Conservation (phyloP, 1,140 invertebrate genomes). For the Drosophila lowei region DNA sequence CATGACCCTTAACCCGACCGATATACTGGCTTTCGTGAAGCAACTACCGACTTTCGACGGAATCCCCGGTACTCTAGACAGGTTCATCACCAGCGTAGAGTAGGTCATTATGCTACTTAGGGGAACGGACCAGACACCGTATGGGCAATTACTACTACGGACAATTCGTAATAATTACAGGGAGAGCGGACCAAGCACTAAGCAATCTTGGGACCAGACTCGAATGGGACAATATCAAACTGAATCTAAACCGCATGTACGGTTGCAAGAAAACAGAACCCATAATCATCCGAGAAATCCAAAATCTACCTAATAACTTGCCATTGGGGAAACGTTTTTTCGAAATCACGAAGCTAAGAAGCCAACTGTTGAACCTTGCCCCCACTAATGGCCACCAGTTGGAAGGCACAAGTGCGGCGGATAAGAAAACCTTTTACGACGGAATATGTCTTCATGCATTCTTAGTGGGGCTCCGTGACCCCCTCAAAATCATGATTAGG, state of each 20-base stretch:
- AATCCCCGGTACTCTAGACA: neutral
- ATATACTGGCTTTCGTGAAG: slow-evolving; percentile 2
- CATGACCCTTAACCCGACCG: too few species aligned
- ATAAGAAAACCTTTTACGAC: neutral
- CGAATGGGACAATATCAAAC: slow-evolving; percentile 2
- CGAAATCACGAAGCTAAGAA: neutral
- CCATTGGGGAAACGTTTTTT: neutral
- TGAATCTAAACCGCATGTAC: neutral
- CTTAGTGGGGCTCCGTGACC: neutral
- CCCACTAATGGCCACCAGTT: neutral
- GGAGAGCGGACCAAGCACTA: slow-evolving; percentile 1
- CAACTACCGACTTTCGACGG: neutral
- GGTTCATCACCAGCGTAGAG: slow-evolving; percentile 10
- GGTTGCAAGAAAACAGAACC: slow-evolving; percentile 1
- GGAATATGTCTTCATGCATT: slow-evolving; percentile 2
- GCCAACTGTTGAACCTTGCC: neutral
- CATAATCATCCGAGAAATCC: neutral
- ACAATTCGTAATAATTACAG: slow-evolving; percentile 12
- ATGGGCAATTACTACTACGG: slow-evolving; percentile 1
- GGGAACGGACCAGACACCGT: slow-evolving; percentile 10
- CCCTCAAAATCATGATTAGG: slow-evolving; percentile 15
- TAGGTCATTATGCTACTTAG: slow-evolving; percentile 20
- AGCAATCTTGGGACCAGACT: neutral
- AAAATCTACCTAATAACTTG: neutral
- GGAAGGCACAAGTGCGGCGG: neutral